phyloP scores from a whole-genome alignment of 2,888 invertebrate genomes.

The Torymus texanus region DNA sequence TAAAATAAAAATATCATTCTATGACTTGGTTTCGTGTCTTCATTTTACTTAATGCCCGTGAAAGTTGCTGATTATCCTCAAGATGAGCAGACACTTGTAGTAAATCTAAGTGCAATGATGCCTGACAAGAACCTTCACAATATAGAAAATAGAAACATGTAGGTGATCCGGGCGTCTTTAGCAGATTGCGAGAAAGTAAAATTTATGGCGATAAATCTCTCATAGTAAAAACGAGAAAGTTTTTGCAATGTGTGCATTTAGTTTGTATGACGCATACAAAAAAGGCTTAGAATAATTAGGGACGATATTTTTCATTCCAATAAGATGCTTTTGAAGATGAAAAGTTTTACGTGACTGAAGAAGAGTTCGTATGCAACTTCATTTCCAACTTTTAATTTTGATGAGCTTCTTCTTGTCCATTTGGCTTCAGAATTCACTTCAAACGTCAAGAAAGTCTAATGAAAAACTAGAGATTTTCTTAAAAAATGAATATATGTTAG shows the following conservation, averaged over 20 bases:
- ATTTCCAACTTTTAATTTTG: too few relatives aligned
- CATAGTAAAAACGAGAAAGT: conserved; percentile 34
- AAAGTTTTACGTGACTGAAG: too few relatives aligned
- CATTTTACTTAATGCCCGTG: neutral
- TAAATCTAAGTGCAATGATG: conserved; percentile 29
- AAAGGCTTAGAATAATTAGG: too few relatives aligned
- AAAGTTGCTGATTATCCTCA: conserved; percentile 11
- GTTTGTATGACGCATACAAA: neutral
- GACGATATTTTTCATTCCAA: conserved; percentile 1
- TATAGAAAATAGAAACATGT: conserved; percentile 29
- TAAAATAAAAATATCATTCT: neutral
- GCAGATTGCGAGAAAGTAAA: conserved; percentile 41
- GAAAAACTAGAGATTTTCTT: too few relatives aligned
- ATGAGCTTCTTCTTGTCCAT: too few relatives aligned
- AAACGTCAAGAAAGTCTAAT: too few relatives aligned
- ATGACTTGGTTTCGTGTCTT: neutral
- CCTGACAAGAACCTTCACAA: neutral
- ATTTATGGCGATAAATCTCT: conserved; percentile 27
- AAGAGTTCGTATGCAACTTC: too few relatives aligned
- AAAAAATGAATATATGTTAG: too few relatives aligned
- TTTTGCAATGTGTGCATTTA: neutral
- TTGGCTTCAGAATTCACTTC: too few relatives aligned
- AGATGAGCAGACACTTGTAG: conserved; percentile 5
- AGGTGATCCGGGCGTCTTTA: conserved; percentile 8
- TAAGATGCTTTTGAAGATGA: too few relatives aligned